A percentile compares a stretch with the other conserved stretches of the same genome.
phyloP scores from a whole-genome alignment of 2,797 vertebrate genomes.

The Xiphorhynchus erythropygius region DNA sequence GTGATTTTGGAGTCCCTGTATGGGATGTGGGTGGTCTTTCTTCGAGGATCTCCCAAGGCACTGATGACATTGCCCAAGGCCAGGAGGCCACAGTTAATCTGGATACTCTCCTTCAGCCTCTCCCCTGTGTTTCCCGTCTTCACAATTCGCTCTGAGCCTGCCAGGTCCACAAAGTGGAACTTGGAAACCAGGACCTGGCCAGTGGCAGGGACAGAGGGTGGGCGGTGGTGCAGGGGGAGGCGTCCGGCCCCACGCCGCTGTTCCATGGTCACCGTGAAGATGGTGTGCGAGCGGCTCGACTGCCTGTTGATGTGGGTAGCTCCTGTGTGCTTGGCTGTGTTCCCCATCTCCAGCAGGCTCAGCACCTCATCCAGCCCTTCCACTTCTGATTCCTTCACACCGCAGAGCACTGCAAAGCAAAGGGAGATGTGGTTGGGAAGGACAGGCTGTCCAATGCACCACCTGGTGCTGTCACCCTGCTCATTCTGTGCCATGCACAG shows the following conservation, averaged over 20 bases:
- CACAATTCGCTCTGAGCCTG: constrained; percentile 93
- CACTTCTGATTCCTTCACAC: constrained; percentile 93
- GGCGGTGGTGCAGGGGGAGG: constrained; percentile 70
- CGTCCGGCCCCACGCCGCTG: constrained; percentile 83
- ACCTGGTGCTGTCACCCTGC: not conserved
- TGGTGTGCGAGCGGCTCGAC: constrained; percentile 95
- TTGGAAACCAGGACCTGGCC: constrained; percentile 91
- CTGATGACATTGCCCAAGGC: constrained; percentile 96
- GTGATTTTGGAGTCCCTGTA: constrained; percentile 99
- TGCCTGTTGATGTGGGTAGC: constrained; percentile 91
- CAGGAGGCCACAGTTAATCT: constrained; percentile 95
- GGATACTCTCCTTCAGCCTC: constrained; percentile 94
- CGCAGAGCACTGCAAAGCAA: constrained; percentile 85
- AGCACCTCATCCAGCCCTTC: constrained; percentile 95
- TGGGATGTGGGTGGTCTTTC: constrained; percentile 91
- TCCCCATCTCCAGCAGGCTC: constrained; percentile 94
- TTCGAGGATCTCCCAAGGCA: constrained; percentile 92
- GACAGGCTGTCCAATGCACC: rapidly evolving
- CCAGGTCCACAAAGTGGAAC: constrained; percentile 97
- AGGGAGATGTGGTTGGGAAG: not conserved
- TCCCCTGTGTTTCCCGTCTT: constrained; percentile 93
- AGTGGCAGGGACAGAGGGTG: not conserved
- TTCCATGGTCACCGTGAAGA: constrained; percentile 94
- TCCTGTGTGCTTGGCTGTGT: constrained; percentile 92
- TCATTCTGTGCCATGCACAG: rapidly evolving